These are phyloP conservation scores for Acanthosepion lycidas DNA, from an alignment of 2,888 invertebrate species.

Conservation along the genomic window DNA sequence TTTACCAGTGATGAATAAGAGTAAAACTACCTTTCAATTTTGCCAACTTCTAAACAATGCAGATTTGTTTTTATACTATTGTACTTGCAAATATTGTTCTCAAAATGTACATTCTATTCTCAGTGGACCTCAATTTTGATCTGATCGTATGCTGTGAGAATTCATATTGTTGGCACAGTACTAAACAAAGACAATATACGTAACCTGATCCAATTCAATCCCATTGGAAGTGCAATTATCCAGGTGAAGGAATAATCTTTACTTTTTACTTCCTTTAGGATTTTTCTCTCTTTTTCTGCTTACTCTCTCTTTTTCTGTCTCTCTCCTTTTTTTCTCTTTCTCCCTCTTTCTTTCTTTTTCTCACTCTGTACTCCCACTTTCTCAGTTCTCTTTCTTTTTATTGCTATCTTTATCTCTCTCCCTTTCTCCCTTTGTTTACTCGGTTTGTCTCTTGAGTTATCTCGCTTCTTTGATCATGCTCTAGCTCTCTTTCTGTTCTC, in stretches of 20 bases:
- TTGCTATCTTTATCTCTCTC: no score
- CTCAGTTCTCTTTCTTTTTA: no score
- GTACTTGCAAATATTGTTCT: neutral
- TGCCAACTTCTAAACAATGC: neutral
- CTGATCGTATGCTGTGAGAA: neutral
- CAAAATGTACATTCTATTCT: neutral
- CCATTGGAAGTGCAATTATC: neutral
- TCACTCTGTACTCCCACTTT: no score
- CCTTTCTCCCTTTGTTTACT: no score
- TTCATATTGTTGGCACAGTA: neutral
- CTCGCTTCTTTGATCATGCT: neutral
- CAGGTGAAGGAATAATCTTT: neutral
- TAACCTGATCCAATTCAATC: neutral
- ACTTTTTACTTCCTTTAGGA: neutral
- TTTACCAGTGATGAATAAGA: neutral
- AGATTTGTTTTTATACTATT: neutral
- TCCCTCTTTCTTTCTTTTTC: no score
- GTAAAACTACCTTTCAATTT: neutral
- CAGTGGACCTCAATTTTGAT: neutral
- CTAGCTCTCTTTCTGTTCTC: no score
- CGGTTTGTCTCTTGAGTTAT: neutral
- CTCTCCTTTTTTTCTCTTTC: no score
- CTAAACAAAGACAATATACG: neutral
- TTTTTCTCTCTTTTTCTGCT: neutral
- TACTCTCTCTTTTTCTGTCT: neutral